Evolutionary conservation across 2,888 invertebrate genomes (phyloP).

Genomic region (Phorcus lineatus): DNA sequence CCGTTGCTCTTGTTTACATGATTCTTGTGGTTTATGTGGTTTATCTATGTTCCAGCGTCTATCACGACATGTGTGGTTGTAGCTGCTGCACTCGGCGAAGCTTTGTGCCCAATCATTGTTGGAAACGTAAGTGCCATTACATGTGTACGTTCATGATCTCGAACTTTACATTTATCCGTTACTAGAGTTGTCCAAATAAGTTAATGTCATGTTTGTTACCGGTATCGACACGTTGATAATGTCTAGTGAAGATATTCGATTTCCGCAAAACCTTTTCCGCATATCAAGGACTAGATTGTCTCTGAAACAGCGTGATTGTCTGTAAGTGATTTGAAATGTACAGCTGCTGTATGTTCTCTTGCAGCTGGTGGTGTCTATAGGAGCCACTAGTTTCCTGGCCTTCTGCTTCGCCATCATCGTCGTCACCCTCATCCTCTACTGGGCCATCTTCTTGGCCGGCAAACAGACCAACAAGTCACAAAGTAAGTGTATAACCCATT

Average conservation of each 20-base stretch:
- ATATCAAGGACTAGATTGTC: too few species aligned
- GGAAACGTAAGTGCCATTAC: slow-evolving; percentile 76
- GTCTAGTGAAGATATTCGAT: too few species aligned
- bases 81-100: slow-evolving; percentile 77
- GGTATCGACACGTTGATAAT: too few species aligned
- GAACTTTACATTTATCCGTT: too few species aligned
- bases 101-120: slow-evolving; percentile 76
- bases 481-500: slow-evolving; percentile 61
- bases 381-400: slow-evolving; percentile 74
- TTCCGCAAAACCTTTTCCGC: too few species aligned
- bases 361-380: slow-evolving; percentile 75
- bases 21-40: too few species aligned
- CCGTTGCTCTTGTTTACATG: too few species aligned
- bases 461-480: slow-evolving; percentile 71
- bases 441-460: slow-evolving; percentile 70
- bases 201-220: too few species aligned
- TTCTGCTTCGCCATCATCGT: slow-evolving; percentile 72
- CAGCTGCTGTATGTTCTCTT: slow-evolving; percentile 31
- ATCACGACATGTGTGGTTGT: slow-evolving; percentile 76
- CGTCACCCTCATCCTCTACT: slow-evolving; percentile 70
- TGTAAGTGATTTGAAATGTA: too few species aligned
- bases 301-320: too few species aligned
- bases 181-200: too few species aligned
- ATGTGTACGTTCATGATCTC: too few species aligned
- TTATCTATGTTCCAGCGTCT: slow-evolving; percentile 67